These are phyloP conservation scores for Carassius gibelio DNA, from an alignment of 2,113 vertebrate genomes.

Conservation along the genomic window DNA sequence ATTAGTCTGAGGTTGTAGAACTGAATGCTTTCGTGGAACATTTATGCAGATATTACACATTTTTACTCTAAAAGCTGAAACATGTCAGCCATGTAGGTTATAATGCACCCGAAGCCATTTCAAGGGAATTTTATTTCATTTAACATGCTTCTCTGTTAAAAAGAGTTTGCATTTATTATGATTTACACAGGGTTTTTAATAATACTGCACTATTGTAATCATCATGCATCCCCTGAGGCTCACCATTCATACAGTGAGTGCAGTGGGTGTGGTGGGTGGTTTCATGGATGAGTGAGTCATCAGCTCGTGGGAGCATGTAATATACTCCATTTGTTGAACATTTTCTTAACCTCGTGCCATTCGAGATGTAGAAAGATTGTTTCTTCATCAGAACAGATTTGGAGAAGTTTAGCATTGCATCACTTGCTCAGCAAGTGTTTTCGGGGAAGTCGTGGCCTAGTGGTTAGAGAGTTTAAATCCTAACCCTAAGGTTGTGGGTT, in stretches of 20 bases:
- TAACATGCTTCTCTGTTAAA: neutral
- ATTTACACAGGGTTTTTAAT: neutral
- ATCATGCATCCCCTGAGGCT: neutral
- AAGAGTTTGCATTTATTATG: neutral
- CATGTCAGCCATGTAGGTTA: neutral
- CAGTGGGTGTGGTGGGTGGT: constrained; percentile 33
- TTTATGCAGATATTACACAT: neutral
- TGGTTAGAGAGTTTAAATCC: no score
- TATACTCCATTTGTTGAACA: neutral
- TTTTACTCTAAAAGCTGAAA: neutral
- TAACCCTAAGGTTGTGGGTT: no score
- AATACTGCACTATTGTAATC: neutral
- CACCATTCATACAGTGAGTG: neutral
- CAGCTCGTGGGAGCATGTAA: neutral
- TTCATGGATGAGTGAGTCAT: constrained; percentile 34
- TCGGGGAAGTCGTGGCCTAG: no score
- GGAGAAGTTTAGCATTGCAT: neutral
- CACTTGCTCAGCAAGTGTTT: neutral
- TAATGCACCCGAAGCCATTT: neutral
- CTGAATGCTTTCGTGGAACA: neutral
- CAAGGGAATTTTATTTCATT: neutral
- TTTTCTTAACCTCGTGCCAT: neutral
- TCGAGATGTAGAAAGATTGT: neutral
- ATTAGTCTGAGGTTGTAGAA: neutral
- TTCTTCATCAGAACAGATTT: neutral